phyloP scores from a whole-genome alignment of 2,113 vertebrate genomes.

The human (Homo sapiens) region GRCh38 chr1:68970001-68970500 shows the following conservation, averaged over 20 bases:
- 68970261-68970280: background rate
- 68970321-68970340: background rate
- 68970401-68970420: background rate
- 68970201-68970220: background rate
- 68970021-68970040: background rate
- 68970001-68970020: background rate
- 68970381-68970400: background rate
- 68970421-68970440: background rate
- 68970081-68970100: background rate
- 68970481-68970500: background rate
- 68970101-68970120: background rate
- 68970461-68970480: background rate
- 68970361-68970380: background rate
- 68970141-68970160: background rate
- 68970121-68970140: background rate
- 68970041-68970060: background rate
- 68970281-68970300: slow-evolving; percentile 5
- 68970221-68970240: background rate
- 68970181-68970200: background rate
- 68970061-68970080: background rate
- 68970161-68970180: background rate
- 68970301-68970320: background rate
- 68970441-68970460: background rate
- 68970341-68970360: background rate
- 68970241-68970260: background rate